These are phyloP conservation scores for Trilocha varians DNA, from an alignment of 2,888 invertebrate species.

Conservation along the genomic window DNA sequence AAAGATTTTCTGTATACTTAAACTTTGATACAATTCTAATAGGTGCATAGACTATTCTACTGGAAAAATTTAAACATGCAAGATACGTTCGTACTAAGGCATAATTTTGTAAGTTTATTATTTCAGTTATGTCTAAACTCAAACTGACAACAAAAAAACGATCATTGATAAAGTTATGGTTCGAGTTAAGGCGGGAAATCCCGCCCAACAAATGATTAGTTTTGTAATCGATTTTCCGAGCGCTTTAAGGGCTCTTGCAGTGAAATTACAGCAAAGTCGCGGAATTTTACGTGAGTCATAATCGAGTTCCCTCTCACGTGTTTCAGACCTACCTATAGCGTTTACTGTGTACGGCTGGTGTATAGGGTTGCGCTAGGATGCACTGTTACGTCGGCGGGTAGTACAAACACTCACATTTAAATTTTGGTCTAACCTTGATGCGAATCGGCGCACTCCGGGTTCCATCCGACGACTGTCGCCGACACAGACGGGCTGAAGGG, in stretches of 20 bases:
- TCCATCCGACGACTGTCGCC: conserved; percentile 69
- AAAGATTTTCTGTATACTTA: too few species aligned
- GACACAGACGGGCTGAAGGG: conserved; percentile 61
- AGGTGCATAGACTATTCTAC: too few species aligned
- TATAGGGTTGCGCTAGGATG: conserved; percentile 46
- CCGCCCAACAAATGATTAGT: background rate
- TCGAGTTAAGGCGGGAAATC: background rate
- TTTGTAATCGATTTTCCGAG: background rate
- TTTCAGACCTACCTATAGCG: conserved; percentile 54
- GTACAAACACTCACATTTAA: conserved; percentile 68
- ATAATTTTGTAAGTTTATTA: too few species aligned
- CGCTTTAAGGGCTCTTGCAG: conserved; percentile 3
- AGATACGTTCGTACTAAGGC: too few species aligned
- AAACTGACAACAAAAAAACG: too few species aligned
- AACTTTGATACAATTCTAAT: too few species aligned
- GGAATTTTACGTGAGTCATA: conserved; percentile 48
- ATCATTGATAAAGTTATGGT: background rate
- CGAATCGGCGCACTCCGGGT: conserved; percentile 72
- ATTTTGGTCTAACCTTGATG: conserved; percentile 72
- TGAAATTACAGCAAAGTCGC: conserved; percentile 15
- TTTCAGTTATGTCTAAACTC: too few species aligned
- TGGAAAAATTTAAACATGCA: too few species aligned
- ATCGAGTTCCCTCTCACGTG: conserved; percentile 44
- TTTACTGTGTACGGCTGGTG: conserved; percentile 44
- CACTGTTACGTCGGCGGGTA: conserved; percentile 41